phyloP scores from a whole-genome alignment of 2,888 invertebrate genomes.

The Gandaritis pyraliata region DNA sequence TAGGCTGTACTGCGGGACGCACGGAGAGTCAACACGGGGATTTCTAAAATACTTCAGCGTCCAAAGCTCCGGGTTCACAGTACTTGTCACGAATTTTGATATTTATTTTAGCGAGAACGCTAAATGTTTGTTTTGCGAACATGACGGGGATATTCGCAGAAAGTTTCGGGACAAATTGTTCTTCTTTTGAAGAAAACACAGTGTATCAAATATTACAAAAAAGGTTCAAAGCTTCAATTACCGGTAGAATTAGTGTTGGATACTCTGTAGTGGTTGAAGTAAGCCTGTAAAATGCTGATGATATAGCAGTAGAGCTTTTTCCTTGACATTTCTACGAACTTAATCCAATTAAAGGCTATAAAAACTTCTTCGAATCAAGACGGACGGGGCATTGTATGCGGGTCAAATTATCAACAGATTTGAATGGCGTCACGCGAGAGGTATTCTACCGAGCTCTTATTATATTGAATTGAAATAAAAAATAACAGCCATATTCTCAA shows the following conservation, averaged over 20 bases:
- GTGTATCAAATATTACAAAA: no score
- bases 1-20: conserved; percentile 55
- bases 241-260: no score
- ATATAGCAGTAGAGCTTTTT: not conserved
- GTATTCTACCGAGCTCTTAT: not conserved
- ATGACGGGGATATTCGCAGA: not conserved
- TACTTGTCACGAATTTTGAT: conserved; percentile 5
- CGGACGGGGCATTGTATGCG: conserved; percentile 14
- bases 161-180: not conserved
- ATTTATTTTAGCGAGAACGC: conserved; percentile 7
- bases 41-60: conserved; percentile 17
- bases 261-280: no score
- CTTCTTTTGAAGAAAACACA: not conserved
- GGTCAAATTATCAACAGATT: conserved; percentile 26
- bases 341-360: conserved; percentile 22
- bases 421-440: conserved; percentile 10
- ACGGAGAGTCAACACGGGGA: conserved; percentile 32
- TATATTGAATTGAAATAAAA: not conserved
- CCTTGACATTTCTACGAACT: conserved; percentile 21
- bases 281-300: no score
- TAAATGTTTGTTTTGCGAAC: not conserved
- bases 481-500: not conserved
- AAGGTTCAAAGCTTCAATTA: no score
- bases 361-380: conserved; percentile 25
- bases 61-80: conserved; percentile 1